phyloP scores from a whole-genome alignment of 2,888 invertebrate genomes.

The Helicoverpa assulta region DNA sequence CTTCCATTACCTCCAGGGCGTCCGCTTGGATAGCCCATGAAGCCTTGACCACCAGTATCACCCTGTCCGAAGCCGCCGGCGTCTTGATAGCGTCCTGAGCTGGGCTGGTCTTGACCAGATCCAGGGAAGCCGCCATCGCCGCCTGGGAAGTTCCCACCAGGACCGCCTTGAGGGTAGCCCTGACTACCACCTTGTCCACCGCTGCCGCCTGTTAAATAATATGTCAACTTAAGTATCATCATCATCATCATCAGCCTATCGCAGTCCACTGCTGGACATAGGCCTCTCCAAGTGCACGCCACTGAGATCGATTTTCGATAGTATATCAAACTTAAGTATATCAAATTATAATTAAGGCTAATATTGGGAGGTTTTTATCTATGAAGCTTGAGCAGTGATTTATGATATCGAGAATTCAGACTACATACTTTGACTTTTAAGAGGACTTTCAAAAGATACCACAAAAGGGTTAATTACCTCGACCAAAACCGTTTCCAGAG shows the following conservation, averaged over 20 bases:
- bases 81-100: constrained; percentile 63
- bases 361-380: neutral
- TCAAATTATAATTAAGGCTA: neutral
- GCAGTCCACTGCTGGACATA: too few species aligned
- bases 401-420: neutral
- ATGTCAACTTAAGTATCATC: neutral
- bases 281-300: too few species aligned
- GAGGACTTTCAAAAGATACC: constrained; percentile 14
- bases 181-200: constrained; percentile 67
- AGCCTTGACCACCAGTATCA: constrained; percentile 52
- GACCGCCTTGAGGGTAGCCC: constrained; percentile 70
- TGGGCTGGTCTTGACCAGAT: constrained; percentile 58
- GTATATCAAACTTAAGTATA: too few species aligned
- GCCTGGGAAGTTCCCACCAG: constrained; percentile 64
- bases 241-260: too few species aligned
- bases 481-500: constrained; percentile 71
- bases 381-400: neutral
- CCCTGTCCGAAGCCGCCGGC: constrained; percentile 60
- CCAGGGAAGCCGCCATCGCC: constrained; percentile 66
- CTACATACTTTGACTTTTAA: neutral
- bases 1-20: constrained; percentile 62
- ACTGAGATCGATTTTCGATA: too few species aligned
- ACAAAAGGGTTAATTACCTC: constrained; percentile 66
- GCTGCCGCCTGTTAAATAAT: constrained; percentile 40
- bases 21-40: constrained; percentile 69